Base-by-base conservation (phyloP, 2,113 vertebrate species). In the Gyps fulvus region DNA sequence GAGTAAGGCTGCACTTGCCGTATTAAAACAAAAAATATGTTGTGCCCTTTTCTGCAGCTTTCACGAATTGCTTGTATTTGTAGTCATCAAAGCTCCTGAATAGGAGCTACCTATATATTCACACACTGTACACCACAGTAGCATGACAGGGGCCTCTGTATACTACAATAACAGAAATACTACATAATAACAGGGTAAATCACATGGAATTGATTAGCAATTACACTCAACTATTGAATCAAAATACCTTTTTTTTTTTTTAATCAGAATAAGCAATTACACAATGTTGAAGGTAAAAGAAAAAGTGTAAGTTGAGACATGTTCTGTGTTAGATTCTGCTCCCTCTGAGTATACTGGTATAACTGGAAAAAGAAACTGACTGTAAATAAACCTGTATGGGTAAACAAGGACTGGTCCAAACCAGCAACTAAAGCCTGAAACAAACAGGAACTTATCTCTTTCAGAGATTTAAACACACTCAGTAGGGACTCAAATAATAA, bases 301-400 rank as follows among this genome's bases (percentile, higher is more conserved):
- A 91, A 83, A 95, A 45, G 45, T 8, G 3, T 61, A 80, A 77
- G 52, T 71, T 12, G 2, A 87, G 52, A 85, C 78, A 61, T 11
- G 87, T 59, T 65, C 62, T 63, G 10, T 36, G 38, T 47, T 34
- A 83, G 67, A 85, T 47, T 94, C 76, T 69, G 36, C 54, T 95
- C 49, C n/a, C 49, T 65, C 42, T 32, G 29, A 89, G 79, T 66
- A 58, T 45, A 89, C 83, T 94, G 89, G 93, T 82, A 31, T 50
- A 95, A 96, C 78, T 90, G 78, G 74, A 80, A 95, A 89, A 83
- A 85, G 40, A 80, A 94, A 91, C n/a, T 93, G 69, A 95, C 65
- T 65, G 43, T 77, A 96, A 94, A 95, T 83, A 96, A 94, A 91
- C 62, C 21, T 67, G 78, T 65, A 72, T 23, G 62, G 61, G 71